Percentiles rank a stretch among this genome's conserved stretches.
phyloP scores from a whole-genome alignment of 1,140 invertebrate species.

The Paraescarpia echinospica region DNA sequence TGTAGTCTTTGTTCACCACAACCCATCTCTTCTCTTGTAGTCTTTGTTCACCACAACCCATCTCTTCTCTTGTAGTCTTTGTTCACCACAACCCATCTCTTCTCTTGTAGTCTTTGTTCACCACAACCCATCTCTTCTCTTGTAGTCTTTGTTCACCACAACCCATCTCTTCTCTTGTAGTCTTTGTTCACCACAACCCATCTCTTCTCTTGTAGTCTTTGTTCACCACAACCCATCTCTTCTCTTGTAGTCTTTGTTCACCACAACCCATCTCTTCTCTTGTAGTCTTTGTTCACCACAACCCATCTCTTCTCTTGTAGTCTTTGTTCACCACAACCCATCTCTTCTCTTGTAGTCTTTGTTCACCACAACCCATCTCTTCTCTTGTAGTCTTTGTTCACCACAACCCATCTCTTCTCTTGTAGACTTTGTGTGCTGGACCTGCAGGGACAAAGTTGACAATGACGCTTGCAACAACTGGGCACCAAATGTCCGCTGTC shows the following conservation, averaged over 20 bases:
- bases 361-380: background rate
- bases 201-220: too few relatives aligned
- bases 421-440: background rate
- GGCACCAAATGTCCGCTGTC: conserved; percentile 3
- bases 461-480: background rate
- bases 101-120: background rate
- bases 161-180: background rate
- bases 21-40: background rate
- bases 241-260: background rate
- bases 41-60: too few relatives aligned
- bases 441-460: background rate
- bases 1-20: background rate
- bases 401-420: background rate
- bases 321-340: background rate
- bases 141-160: background rate
- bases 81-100: background rate
- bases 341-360: background rate
- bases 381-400: background rate
- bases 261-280: too few relatives aligned
- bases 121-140: too few relatives aligned
- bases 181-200: too few relatives aligned
- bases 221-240: background rate
- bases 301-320: background rate
- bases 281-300: background rate
- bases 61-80: too few relatives aligned